Conservation (phyloP, 2,888 invertebrate genomes). For the Emmelina monodactyla region DNA sequence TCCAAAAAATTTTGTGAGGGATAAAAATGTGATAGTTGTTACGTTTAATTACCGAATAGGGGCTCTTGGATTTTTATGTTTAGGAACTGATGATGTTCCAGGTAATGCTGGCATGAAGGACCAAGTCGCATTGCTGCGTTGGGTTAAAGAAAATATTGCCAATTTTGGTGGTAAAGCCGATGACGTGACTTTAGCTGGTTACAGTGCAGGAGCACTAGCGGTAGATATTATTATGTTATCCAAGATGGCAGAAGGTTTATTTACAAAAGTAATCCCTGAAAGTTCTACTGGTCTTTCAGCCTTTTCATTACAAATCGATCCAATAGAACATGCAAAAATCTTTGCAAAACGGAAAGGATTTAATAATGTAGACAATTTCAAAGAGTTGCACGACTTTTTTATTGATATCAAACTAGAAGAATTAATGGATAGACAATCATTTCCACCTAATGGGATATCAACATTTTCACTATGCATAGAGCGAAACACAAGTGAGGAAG, state of each 20-base stretch:
- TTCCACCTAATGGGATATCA: no score
- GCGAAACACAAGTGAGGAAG: no score
- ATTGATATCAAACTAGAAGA: conserved; percentile 21
- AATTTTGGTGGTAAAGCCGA: conserved; percentile 32
- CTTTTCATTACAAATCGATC: conserved; percentile 25
- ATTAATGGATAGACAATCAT: no score
- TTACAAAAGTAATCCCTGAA: conserved; percentile 29
- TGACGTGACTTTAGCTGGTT: conserved; percentile 29
- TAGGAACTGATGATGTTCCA: conserved; percentile 24
- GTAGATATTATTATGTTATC: conserved; percentile 29
- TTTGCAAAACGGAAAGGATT: conserved; percentile 22
- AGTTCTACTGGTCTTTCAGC: conserved; percentile 26
- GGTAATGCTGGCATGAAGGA: conserved; percentile 35
- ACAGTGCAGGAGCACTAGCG: conserved; percentile 26
- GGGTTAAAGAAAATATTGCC: conserved; percentile 32
- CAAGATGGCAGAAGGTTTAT: conserved; percentile 23
- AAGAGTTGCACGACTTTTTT: conserved; percentile 29
- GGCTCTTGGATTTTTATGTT: conserved; percentile 22
- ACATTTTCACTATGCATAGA: no score
- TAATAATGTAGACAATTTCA: conserved; percentile 22
- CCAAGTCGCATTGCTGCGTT: conserved; percentile 28
- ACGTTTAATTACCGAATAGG: conserved; percentile 26
- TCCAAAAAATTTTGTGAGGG: conserved; percentile 16
- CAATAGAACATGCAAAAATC: conserved; percentile 24
- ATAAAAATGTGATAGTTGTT: conserved; percentile 20